phyloP scores from a whole-genome alignment of 2,113 vertebrate genomes.

The Poeciliopsis prolifica region DNA sequence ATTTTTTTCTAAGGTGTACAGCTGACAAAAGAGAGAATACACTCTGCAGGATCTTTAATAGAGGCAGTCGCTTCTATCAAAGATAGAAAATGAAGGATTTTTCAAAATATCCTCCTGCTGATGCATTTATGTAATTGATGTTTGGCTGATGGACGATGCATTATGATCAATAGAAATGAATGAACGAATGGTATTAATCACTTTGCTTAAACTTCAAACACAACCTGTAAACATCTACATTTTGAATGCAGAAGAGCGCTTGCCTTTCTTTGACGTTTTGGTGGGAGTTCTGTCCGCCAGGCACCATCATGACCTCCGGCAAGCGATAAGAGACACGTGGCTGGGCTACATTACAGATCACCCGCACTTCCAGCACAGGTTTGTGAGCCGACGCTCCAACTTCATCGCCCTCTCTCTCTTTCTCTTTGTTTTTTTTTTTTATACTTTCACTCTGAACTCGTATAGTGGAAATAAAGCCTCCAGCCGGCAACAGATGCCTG shows the following conservation, averaged over 20 bases:
- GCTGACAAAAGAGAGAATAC: too few species aligned
- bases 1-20: too few species aligned
- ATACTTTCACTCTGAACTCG: conserved; percentile 1
- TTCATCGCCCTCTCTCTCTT: conserved; percentile 1
- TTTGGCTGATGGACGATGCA: too few species aligned
- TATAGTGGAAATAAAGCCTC: conserved; percentile 34
- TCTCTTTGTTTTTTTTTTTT: neutral
- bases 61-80: too few species aligned
- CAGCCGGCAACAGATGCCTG: conserved; percentile 28
- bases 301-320: conserved; percentile 87
- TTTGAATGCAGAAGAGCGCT: conserved; percentile 60
- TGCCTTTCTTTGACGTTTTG: conserved; percentile 83
- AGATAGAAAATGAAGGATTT: too few species aligned
- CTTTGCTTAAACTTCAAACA: too few species aligned
- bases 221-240: too few species aligned
- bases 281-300: conserved; percentile 94
- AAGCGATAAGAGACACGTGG: conserved; percentile 92
- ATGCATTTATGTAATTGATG: too few species aligned
- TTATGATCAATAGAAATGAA: too few species aligned
- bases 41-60: too few species aligned
- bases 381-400: conserved; percentile 37
- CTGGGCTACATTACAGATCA: conserved; percentile 86
- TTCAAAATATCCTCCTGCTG: too few species aligned
- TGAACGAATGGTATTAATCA: too few species aligned
- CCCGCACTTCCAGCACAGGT: conserved; percentile 86